Evolutionary conservation across 23 tunicate species (phyloP).

Genomic region (Oikopleura albicans): DNA sequence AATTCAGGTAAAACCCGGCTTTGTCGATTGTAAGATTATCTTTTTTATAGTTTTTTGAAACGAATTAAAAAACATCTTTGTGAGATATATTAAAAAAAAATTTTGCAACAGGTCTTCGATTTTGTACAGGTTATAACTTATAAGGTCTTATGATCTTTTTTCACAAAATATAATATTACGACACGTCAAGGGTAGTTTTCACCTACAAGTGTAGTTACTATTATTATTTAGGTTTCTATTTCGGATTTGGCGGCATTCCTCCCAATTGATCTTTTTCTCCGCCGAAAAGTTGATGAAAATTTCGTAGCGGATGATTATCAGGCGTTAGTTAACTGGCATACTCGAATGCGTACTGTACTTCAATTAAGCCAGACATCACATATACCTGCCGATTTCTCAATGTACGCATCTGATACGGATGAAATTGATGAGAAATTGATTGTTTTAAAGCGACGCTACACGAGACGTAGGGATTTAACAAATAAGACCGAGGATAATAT

Average conservation of each 20-base stretch:
- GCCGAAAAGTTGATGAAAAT: too few relatives aligned
- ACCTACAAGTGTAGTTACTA: too few relatives aligned
- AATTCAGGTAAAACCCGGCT: too few relatives aligned
- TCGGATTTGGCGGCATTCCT: slow-evolving; percentile 29
- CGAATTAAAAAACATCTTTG: too few relatives aligned
- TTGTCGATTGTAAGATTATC: too few relatives aligned
- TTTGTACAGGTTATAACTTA: too few relatives aligned
- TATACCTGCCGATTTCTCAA: neutral
- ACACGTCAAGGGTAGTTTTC: too few relatives aligned
- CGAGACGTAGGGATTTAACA: neutral
- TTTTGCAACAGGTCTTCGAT: too few relatives aligned
- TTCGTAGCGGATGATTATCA: neutral
- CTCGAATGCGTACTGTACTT: neutral
- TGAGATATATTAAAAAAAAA: too few relatives aligned
- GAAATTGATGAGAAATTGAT: neutral
- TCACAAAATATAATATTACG: too few relatives aligned
- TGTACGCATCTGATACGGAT: neutral
- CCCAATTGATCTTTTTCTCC: neutral
- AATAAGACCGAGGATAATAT: neutral
- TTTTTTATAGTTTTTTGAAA: too few relatives aligned
- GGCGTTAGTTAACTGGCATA: neutral
- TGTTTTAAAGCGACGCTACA: neutral
- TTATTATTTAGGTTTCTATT: slow-evolving; percentile 29
- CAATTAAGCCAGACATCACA: neutral
- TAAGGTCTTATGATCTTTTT: too few relatives aligned